These are phyloP conservation scores for Clivina fossor DNA, from an alignment of 2,888 invertebrate genomes.

Conservation along the genomic window DNA sequence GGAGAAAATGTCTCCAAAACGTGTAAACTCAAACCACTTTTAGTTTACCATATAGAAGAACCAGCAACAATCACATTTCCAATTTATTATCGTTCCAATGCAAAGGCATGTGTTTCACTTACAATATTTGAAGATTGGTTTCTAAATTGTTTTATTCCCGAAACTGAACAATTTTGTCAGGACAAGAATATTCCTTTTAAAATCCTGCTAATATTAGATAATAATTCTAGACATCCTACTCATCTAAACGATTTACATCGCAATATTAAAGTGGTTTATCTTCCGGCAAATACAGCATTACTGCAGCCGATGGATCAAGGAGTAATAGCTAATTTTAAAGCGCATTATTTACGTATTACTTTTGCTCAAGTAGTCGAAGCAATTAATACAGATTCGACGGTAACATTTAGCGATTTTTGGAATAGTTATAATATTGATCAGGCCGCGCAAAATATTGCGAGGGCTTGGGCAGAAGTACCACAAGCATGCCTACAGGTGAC, in stretches of 20 bases:
- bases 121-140: not conserved
- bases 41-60: not conserved
- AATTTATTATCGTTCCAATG: not conserved
- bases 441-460: too few relatives aligned
- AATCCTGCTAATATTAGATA: not conserved
- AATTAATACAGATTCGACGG: too few relatives aligned
- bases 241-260: not conserved
- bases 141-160: not conserved
- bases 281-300: not conserved
- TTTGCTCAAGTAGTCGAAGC: too few relatives aligned
- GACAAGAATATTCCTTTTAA: not conserved
- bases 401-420: too few relatives aligned
- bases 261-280: not conserved
- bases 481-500: too few relatives aligned
- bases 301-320: not conserved
- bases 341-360: too few relatives aligned
- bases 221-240: not conserved
- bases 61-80: not conserved
- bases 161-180: not conserved
- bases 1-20: not conserved
- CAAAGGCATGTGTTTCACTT: not conserved
- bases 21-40: not conserved
- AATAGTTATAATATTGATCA: too few relatives aligned
- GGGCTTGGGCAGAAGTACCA: too few relatives aligned
- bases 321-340: constrained; percentile 13